A percentile compares a stretch with the other conserved stretches of the same genome.
These are phyloP conservation scores for Halictus ligatus DNA, from an alignment of 2,888 invertebrate species.

Conservation along the genomic window DNA sequence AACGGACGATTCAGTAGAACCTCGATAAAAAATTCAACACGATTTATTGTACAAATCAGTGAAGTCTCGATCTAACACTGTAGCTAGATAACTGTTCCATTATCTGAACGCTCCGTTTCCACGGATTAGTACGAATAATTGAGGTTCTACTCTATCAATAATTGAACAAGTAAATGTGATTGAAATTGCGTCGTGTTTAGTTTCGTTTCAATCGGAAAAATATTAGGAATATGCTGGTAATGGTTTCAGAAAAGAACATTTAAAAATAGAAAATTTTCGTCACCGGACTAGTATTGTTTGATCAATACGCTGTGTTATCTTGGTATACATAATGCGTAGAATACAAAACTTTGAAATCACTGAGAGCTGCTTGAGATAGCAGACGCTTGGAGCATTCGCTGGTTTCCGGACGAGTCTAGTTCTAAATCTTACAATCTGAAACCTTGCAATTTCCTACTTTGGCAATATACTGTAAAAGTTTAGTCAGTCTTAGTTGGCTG, in stretches of 20 bases:
- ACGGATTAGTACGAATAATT: too few species aligned
- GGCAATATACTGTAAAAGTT: slow-evolving; percentile 4
- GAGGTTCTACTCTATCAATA: background rate
- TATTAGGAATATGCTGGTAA: background rate
- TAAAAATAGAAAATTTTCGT: background rate
- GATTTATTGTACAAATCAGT: background rate
- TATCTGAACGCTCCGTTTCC: too few species aligned
- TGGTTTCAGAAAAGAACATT: background rate
- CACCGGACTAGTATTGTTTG: background rate
- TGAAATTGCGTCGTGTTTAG: background rate
- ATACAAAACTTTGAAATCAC: background rate
- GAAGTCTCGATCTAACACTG: background rate
- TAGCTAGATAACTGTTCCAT: background rate
- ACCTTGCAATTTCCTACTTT: slow-evolving; percentile 21
- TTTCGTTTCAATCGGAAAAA: background rate
- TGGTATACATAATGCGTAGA: background rate
- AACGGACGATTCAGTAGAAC: background rate
- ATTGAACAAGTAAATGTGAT: background rate
- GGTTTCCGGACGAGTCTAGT: background rate
- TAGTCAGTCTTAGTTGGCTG: background rate
- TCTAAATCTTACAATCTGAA: slow-evolving; percentile 7
- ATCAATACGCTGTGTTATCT: background rate
- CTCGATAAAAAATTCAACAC: background rate
- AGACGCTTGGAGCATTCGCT: background rate
- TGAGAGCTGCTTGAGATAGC: background rate